Base-by-base conservation (phyloP, 2,888 invertebrate species). In the Habroteleia sp. region DNA sequence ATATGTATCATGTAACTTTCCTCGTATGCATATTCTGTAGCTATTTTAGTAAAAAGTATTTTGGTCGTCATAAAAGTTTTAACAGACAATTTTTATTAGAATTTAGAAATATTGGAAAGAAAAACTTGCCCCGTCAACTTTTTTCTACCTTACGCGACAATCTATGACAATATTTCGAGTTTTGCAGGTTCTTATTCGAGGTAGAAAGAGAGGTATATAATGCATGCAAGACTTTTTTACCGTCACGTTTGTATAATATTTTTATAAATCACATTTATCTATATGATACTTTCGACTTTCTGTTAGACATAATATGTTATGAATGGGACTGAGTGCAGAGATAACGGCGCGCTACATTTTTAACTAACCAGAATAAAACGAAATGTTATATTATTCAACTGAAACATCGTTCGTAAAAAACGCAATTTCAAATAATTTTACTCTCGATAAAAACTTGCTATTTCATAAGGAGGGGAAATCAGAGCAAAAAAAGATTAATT, bases 231-330 rank as follows among this genome's bases (percentile, higher is more conserved):
- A 35, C 42, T 44, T 62, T 71, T 71, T 68, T 60, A 44, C 14
- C 11, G 31, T 62, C 46, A 29, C 27, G 29, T 60, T 46, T 42
- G 69, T 54, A 62, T 62, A 62, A 71, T 41, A 62, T 71, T 71
- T 71, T 71, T 62, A 52, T 71, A 71, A 71, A 62, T 71, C 60
- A 71, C 46, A 60, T 52, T 62, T 71, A 71, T 60, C 62, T 46
- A 37, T 27, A 44, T 23, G 44, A 54, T 39, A 60, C 35, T 50
- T 46, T 60, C 31, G 46, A 62, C 69, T 52, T 69, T 17, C 10
- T 33, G 52, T 69, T 69, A 54, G 29, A 37, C 16, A 16, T 71
- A 54, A 71, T 46, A 62, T 44, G 52, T 60, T 44, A 44, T 8
- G 33, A 46, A 23, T 31, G 23, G n/a, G 11, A 48, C 42, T 37